phyloP scores from a whole-genome alignment of 2,113 vertebrate species.

The Setophaga petechia region DNA sequence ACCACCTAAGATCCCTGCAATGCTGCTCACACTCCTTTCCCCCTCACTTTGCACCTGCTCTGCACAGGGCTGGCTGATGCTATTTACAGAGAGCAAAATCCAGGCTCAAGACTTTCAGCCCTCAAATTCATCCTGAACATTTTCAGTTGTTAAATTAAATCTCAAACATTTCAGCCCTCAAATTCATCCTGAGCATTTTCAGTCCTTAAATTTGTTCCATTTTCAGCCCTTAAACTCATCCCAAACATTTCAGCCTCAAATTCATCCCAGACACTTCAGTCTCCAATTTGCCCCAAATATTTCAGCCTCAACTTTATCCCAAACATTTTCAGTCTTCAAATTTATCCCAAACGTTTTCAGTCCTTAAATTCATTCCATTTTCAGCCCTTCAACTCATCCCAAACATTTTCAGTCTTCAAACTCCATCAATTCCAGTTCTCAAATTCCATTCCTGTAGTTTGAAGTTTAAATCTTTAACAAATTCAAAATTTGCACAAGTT shows the following conservation, averaged over 20 bases:
- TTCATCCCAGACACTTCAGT: too few relatives aligned
- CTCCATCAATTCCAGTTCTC: background rate
- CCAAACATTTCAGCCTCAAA: background rate
- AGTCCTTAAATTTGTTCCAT: background rate
- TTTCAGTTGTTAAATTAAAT: too few relatives aligned
- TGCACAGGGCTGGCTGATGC: background rate
- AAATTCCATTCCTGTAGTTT: fast-evolving
- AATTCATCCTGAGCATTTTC: fast-evolving
- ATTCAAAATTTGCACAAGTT: fast-evolving
- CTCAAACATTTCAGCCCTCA: background rate
- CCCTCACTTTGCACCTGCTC: background rate
- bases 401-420: background rate
- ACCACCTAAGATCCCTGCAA: fast-evolving
- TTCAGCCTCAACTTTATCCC: background rate
- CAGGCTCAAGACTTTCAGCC: fast-evolving
- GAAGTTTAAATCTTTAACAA: background rate
- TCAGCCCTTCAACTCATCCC: background rate
- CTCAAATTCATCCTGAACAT: fast-evolving
- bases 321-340: background rate
- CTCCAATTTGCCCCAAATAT: too few relatives aligned
- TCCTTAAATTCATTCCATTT: background rate
- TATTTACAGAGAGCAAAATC: background rate
- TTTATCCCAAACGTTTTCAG: background rate
- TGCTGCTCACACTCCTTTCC: fast-evolving
- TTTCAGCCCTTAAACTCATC: background rate